phyloP scores from a whole-genome alignment of 2,888 invertebrate genomes.

The Priocnemis perturbator region DNA sequence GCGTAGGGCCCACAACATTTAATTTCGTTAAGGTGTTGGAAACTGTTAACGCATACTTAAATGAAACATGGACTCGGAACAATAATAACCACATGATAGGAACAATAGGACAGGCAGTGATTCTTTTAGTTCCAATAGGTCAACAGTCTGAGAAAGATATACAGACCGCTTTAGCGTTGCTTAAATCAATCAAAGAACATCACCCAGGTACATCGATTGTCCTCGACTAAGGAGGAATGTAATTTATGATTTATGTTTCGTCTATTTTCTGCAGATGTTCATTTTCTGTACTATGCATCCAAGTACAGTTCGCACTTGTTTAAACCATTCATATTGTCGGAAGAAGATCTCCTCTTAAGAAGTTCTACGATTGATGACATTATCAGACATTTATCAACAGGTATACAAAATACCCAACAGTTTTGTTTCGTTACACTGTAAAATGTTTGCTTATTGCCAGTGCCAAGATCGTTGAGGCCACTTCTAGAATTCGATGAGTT shows the following conservation, averaged over 20 bases:
- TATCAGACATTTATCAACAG: constrained; percentile 41
- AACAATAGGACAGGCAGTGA: constrained; percentile 60
- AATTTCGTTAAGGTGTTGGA: constrained; percentile 55
- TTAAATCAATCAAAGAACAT: constrained; percentile 52
- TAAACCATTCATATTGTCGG: constrained; percentile 52
- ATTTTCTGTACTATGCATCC: constrained; percentile 61
- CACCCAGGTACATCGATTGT: constrained; percentile 60
- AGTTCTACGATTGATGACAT: constrained; percentile 56
- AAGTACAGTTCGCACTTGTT: constrained; percentile 51
- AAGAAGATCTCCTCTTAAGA: constrained; percentile 60
- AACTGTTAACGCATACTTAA: constrained; percentile 47
- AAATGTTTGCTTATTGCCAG: constrained; percentile 35
- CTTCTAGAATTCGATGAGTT: not conserved
- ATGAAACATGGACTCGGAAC: constrained; percentile 54
- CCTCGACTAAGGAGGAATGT: not conserved
- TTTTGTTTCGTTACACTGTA: constrained; percentile 1
- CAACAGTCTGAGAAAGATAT: constrained; percentile 44
- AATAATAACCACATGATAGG: constrained; percentile 51
- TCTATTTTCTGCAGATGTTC: constrained; percentile 53
- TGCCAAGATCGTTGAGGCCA: constrained; percentile 60
- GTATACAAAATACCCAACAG: constrained; percentile 39
- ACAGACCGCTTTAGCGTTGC: constrained; percentile 36
- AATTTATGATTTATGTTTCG: not conserved
- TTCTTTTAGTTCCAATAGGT: constrained; percentile 57
- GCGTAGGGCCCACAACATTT: constrained; percentile 58